Evolutionary conservation across 2,797 vertebrate genomes (phyloP), one percentile per base, ranked within the genome.

Genomic region (Darevskia nairensis): DNA sequence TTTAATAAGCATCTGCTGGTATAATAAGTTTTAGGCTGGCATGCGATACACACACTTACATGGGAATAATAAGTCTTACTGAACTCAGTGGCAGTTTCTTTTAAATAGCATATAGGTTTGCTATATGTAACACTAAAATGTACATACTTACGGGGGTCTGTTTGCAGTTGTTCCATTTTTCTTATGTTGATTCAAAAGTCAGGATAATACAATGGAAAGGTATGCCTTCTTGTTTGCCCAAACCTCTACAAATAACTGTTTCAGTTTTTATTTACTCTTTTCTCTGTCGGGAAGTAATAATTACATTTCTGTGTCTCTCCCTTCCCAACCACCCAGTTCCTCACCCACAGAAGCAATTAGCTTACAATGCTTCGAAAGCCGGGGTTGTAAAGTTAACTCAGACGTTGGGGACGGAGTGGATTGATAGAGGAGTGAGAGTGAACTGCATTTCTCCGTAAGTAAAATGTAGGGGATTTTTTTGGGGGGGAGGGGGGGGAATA

Each of bases 391-490:
- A 98, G 95, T 95, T 97, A 93, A 98, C 98, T 25, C 97, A 98
- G 96, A 98, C 97, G 0, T 94, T 97, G 90, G 96, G 96, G 94
- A 95, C 97, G 0, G 97, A 98, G 94, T 97, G 97, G 97, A 95
- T 97, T 84, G 97, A 97, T 95, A 96, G 97, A 96, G 97, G 97
- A 90, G 97, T 98, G 89, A 92, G 91, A 68, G 97, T 97, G 94
- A 97, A 97, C 96, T 98, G 97, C 95, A 96, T 98, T 95, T 98
- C 97, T 39, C 97, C 97, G 96, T 98, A 93, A 98, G 97, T 97
- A 93, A 94, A 91, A 91, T 2, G 61, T 76, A 90, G 15, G 15
- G 29, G 8, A 84, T 87, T 90, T 91, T 55, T 4, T n/a, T n/a
- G n/a, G 11, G 50, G n/a, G n/a, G n/a, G n/a, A n/a, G 50, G 50